A percentile compares a stretch with the other conserved stretches of the same genome.
Evolutionary conservation across 2,888 invertebrate species (phyloP).

Genomic region (Invenusta paracnida): DNA sequence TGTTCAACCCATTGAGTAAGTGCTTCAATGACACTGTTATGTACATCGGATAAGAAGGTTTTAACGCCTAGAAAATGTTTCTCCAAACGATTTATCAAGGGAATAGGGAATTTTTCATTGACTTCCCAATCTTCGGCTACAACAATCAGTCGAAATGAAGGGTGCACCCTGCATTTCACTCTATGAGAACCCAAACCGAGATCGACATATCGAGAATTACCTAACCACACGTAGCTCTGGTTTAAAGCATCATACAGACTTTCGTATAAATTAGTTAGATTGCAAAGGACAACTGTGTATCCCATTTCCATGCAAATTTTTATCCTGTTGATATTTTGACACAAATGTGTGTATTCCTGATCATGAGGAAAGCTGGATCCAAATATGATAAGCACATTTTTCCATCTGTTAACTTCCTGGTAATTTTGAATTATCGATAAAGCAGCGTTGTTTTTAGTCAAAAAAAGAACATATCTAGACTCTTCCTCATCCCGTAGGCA

Average conservation of each 20-base stretch:
- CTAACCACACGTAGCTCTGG: conserved; percentile 51
- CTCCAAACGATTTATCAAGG: conserved; percentile 57
- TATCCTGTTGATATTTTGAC: conserved; percentile 33
- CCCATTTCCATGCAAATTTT: conserved; percentile 35
- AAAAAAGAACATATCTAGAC: conserved; percentile 37
- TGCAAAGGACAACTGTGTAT: conserved; percentile 21
- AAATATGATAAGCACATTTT: conserved; percentile 51
- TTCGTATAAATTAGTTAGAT: conserved; percentile 40
- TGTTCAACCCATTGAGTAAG: neutral
- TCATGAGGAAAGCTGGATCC: conserved; percentile 55
- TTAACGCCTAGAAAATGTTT: conserved; percentile 57
- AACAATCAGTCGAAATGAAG: conserved; percentile 54
- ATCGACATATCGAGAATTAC: conserved; percentile 54
- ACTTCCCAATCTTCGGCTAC: conserved; percentile 56
- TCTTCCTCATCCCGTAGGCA: neutral
- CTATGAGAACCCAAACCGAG: conserved; percentile 56
- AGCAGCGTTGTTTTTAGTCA: conserved; percentile 42
- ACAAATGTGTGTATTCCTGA: conserved; percentile 49
- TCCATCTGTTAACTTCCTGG: neutral
- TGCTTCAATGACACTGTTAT: conserved; percentile 39
- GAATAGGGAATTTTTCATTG: conserved; percentile 56
- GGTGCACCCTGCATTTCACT: conserved; percentile 54
- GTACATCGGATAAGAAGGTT: conserved; percentile 50
- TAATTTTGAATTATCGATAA: conserved; percentile 34
- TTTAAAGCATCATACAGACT: conserved; percentile 41